Base-by-base conservation (phyloP, 2,113 vertebrate genomes). In the Nesogale talazaci region DNA sequence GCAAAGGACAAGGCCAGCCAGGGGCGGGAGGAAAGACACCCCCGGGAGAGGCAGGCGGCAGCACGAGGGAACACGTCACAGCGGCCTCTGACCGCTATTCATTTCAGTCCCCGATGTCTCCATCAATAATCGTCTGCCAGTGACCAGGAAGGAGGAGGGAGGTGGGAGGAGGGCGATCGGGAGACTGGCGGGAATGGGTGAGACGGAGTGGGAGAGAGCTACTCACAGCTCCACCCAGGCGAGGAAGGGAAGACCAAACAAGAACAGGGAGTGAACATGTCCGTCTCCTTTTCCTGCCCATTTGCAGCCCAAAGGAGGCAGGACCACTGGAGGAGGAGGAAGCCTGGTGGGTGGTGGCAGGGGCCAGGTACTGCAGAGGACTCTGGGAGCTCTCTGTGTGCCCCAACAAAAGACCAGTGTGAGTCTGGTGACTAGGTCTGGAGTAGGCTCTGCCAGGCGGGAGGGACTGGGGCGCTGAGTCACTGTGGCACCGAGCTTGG, bases 51-150 rank as follows among this genome's bases (percentile, higher is more conserved):
- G 87, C 89, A 93, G 92, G 89, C 78, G 6, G 83, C 94, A 90
- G 97, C 95, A 96, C 27, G 65, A 89, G 94, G 92, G 93, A 94
- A 65, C 5, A 93, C 82, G 91, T 97, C 96, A 97, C 61, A 0
- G 94, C 88, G 94, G 94, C 94, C 94, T 95, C 94, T 97, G 95
- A 95, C 94, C 70, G 82, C 95, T 95, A 77, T 95, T 96, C 94
- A 96, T 95, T 96, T 95, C 91, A 92, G 91, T 94, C 69, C 92
- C 89, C 36, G 25, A 76, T 92, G 94, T 97, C 95, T 94, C 96
- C 94, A 96, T 97, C 96, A 95, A 95, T 97, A 96, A 96, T 80
- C 5, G 19, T 81, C 94, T 94, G 86, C 95, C 78, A 74, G 89
- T 77, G 92, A 88, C 94, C 36, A 91, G 87, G 75, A 75, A 22